Evolutionary conservation across 1,140 invertebrate genomes (phyloP).

Genomic region (Drosophila quadrilineata): DNA sequence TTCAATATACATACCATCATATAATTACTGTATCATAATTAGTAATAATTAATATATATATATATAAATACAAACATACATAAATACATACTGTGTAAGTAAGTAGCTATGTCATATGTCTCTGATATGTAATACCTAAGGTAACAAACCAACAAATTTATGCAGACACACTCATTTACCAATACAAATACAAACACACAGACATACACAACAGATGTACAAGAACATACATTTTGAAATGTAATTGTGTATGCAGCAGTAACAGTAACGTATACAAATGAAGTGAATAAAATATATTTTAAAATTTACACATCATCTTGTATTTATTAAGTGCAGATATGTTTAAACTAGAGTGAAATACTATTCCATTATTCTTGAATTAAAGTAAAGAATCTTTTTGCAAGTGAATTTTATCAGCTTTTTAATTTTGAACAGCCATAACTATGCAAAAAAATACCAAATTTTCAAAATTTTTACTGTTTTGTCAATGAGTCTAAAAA

Average conservation of each 20-base stretch:
- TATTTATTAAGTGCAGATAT: neutral
- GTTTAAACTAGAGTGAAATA: too few species aligned
- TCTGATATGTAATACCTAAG: conserved; percentile 73
- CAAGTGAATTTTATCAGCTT: too few species aligned
- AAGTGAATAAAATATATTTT: conserved; percentile 76
- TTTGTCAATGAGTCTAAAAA: too few species aligned
- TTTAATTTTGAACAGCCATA: too few species aligned
- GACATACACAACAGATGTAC: too few species aligned
- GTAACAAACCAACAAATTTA: conserved; percentile 77
- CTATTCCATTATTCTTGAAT: too few species aligned
- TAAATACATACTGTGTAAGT: conserved; percentile 10
- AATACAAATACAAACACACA: too few species aligned
- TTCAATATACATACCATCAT: conserved; percentile 19
- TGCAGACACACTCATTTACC: conserved; percentile 68
- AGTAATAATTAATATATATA: too few species aligned
- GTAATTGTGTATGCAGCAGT: conserved; percentile 68
- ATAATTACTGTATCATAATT: too few species aligned
- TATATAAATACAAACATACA: conserved; percentile 35
- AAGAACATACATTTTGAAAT: conserved; percentile 47
- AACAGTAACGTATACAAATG: conserved; percentile 44
- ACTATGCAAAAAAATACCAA: neutral
- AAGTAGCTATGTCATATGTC: conserved; percentile 52
- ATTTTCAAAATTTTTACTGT: too few species aligned
- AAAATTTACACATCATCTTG: conserved; percentile 42
- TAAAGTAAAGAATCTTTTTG: too few species aligned